These are phyloP conservation scores for Poliocrania exsul DNA, from an alignment of 2,797 vertebrate species.

Conservation along the genomic window DNA sequence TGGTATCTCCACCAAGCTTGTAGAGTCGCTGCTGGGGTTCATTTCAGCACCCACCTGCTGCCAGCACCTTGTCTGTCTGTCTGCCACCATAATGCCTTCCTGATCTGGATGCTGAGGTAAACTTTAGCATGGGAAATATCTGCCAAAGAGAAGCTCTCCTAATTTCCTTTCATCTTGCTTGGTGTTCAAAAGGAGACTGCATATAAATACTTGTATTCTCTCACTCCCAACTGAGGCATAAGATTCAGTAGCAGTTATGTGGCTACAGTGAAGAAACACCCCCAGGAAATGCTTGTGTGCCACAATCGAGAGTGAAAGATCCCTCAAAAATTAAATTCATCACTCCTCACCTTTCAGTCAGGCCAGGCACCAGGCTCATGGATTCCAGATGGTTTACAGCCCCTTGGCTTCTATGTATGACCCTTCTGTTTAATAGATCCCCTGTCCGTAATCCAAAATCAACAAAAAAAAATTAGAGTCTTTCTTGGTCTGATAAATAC, in stretches of 20 bases:
- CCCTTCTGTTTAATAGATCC: background rate
- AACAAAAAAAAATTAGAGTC: background rate
- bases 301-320: background rate
- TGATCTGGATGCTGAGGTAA: background rate
- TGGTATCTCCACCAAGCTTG: background rate
- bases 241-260: background rate
- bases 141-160: background rate
- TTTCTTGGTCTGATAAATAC: background rate
- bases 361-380: conserved; percentile 8
- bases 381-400: conserved; percentile 36
- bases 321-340: conserved; percentile 12
- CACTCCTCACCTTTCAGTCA: conserved; percentile 12
- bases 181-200: conserved; percentile 4
- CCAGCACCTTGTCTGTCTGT: background rate
- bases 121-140: background rate
- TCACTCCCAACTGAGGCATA: background rate
- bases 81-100: background rate
- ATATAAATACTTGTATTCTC: background rate
- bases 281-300: background rate
- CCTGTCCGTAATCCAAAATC: conserved; percentile 19
- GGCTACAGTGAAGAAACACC: background rate
- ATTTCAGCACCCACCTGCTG: background rate
- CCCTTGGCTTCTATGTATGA: background rate
- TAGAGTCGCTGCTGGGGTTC: background rate
- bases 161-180: conserved; percentile 19